Conservation (phyloP, 2,797 vertebrate species). For the Rhodeus uyekii region DNA sequence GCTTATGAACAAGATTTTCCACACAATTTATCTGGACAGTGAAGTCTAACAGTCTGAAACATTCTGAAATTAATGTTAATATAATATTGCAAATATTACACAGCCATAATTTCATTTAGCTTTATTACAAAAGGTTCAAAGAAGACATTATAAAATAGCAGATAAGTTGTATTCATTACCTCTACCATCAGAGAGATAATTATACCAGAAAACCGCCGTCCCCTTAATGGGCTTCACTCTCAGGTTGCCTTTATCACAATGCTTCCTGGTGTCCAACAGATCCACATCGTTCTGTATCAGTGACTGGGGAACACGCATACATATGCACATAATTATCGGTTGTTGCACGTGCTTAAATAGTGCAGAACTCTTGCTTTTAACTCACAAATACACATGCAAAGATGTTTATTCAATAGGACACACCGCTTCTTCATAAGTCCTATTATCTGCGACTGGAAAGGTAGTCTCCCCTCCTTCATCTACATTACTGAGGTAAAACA, state of each 20-base stretch:
- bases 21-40: not conserved
- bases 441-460: conserved; percentile 98
- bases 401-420: conserved; percentile 58
- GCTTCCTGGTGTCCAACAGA: conserved; percentile 93
- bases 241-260: conserved; percentile 95
- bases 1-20: not conserved
- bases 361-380: not conserved
- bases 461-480: conserved; percentile 95
- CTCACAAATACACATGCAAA: not conserved
- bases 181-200: conserved; percentile 96
- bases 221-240: conserved; percentile 92
- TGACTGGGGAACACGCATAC: conserved; percentile 77
- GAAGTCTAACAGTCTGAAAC: not conserved
- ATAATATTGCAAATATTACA: not conserved
- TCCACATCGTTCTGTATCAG: conserved; percentile 94
- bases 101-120: not conserved
- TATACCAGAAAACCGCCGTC: conserved; percentile 98
- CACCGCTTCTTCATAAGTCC: conserved; percentile 98
- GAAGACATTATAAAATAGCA: not conserved
- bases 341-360: not conserved
- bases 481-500: conserved; percentile 99
- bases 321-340: not conserved
- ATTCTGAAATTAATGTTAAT: not conserved
- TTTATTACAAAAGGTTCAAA: not conserved
- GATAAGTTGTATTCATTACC: conserved; percentile 71